Base-by-base conservation (phyloP, 92 coral and sea anemone genomes). In the Heteractis magnifica region DNA sequence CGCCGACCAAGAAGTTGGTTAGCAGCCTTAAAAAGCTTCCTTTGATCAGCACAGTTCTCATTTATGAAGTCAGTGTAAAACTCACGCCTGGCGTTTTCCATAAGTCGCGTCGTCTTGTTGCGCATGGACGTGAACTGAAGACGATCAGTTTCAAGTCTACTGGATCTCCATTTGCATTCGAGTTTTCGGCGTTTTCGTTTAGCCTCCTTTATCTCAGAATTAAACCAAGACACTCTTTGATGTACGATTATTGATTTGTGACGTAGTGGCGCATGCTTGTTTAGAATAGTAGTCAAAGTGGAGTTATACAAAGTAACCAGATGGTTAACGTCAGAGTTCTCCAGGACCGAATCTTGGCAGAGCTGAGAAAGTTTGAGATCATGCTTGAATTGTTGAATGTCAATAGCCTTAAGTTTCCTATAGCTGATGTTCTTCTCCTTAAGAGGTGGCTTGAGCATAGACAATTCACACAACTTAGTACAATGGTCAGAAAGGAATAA, bases 361-460 rank as follows among this genome's bases (percentile, higher is more conserved):
- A 71, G 78, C 41, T 48, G 65, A 16, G 78, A 70, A 14, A 72
- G 68, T 50, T 52, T 58, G 19, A 82, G 78, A 71, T 82, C 78
- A 18, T 41, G 51, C 76, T 71, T 71, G 62, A 82, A 53, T 71
- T 71, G 15, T 49, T 70, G 78, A 4, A 82, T 82, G 48, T 82
- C 79, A 51, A 71, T 72, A 77, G 79, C 21, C n/a, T 72, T 71
- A 50, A 82, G 75, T 65, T 82, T 71, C 65, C 85, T 71, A 82
- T 82, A 72, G 11, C 50, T 70, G 79, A 82, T 49, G 18, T 71
- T 26, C 59, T 71, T 82, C 85, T 52, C 79, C 19, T 19, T 60
- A 12, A 51, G 64, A 5, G 77, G 23, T 68, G 85, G 77, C 9
- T 68, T 65, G 18, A 15, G 19, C 58, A 65, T 13, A 41, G 78